Evolutionary conservation across 2,888 invertebrate species (phyloP).

Genomic region (Pteria penguin): DNA sequence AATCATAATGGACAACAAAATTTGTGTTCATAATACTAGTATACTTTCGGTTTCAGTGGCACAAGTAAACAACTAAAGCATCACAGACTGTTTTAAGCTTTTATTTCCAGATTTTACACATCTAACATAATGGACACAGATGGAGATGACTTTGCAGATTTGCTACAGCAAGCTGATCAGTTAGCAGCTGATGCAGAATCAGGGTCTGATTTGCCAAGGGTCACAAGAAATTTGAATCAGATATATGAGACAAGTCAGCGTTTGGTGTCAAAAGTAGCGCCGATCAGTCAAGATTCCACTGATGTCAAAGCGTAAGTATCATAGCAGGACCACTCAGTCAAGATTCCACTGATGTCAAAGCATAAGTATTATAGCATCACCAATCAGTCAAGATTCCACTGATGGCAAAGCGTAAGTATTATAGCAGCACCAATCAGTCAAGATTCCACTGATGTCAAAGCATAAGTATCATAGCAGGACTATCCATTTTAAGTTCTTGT

Average conservation of each 20-base stretch:
- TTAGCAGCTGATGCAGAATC: constrained; percentile 92
- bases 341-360: constrained; percentile 91
- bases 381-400: constrained; percentile 85
- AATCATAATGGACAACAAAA: too few species aligned
- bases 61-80: too few species aligned
- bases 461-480: constrained; percentile 93
- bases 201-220: constrained; percentile 84
- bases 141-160: constrained; percentile 85
- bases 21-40: too few species aligned
- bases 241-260: constrained; percentile 89
- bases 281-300: constrained; percentile 85
- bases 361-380: constrained; percentile 93
- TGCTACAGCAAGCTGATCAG: constrained; percentile 94
- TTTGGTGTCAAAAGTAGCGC: constrained; percentile 90
- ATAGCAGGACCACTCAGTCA: constrained; percentile 86
- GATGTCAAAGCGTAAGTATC: constrained; percentile 93
- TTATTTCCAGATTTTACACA: too few species aligned
- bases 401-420: constrained; percentile 93
- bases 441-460: constrained; percentile 91
- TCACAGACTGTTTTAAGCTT: too few species aligned
- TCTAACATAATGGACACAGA: constrained; percentile 75
- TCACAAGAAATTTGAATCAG: constrained; percentile 94
- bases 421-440: constrained; percentile 86
- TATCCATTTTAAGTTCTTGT: constrained; percentile 86
- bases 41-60: too few species aligned